Evolutionary conservation across 1,140 invertebrate species (phyloP), one percentile per base, ranked within the genome.

Genomic region (Cydia pomonella): DNA sequence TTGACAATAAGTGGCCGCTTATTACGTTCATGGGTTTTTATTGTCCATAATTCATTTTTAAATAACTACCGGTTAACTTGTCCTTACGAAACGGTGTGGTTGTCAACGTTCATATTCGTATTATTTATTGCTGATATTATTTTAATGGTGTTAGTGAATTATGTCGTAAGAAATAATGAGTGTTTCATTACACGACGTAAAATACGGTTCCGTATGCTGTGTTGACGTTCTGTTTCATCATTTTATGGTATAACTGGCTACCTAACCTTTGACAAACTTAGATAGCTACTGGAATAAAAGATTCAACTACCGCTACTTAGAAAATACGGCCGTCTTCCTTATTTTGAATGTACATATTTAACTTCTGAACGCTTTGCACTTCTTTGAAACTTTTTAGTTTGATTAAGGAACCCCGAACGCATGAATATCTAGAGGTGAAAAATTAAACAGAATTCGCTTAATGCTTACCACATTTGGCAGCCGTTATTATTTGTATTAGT

Each of bases 41-140:
- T 69, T 69, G 27, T 69, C 29, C 64, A 69, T 69, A 69, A 69
- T 23, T 69, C 64, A 41, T 69, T 41, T 69, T 69, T 69, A 69
- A 69, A 33, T 69, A 33, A 69, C 64, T 69, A 33, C 64, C 29
- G 64, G 25, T 33, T 38, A 29, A 16, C 18, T 69, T 9, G 29
- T 69, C 29, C 27, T 69, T 69, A 69, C 27, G 29, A 38, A 29
- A 69, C 29, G 63, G 9, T 50, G 16, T 27, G 64, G 29, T 18
- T 69, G 64, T 69, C 64, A 33, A 33, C 27, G n/a, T 69, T 18
- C 41, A 69, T 69, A 69, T 69, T 69, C 29, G 27, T 18, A 18
- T 69, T 69, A 69, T 69, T 29, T 27, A 33, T 64, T 29, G 27
- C 63, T n/a, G 29, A 59, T 59, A 59, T 59, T 59, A 59, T 59